These are phyloP conservation scores for Misgurnus anguillicaudatus DNA, from an alignment of 2,113 vertebrate species.

Conservation along the genomic window DNA sequence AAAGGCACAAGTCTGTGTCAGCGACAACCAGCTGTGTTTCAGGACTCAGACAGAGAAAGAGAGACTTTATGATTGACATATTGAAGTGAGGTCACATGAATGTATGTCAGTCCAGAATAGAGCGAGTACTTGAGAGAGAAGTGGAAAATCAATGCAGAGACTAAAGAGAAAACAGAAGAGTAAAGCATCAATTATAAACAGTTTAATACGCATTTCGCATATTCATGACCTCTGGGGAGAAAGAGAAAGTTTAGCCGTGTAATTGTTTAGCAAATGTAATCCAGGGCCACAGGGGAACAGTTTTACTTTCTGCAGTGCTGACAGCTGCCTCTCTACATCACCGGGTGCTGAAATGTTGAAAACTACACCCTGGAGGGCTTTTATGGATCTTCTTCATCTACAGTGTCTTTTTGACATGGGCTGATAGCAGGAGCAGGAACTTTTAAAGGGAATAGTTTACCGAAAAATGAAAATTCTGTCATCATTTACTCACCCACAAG, in stretches of 20 bases:
- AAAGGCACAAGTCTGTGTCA: slow-evolving; percentile 14
- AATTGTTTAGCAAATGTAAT: slow-evolving; percentile 41
- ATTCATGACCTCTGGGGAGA: slow-evolving; percentile 27
- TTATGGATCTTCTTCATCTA: slow-evolving; percentile 31
- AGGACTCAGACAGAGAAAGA: slow-evolving; percentile 43
- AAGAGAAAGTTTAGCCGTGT: slow-evolving; percentile 25
- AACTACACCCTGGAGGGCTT: slow-evolving; percentile 26
- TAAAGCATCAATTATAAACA: slow-evolving; percentile 8
- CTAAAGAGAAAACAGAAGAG: background rate
- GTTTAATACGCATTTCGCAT: slow-evolving; percentile 19
- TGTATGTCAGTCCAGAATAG: slow-evolving; percentile 17
- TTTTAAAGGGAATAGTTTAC: background rate
- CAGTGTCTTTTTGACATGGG: slow-evolving; percentile 12
- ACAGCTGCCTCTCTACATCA: slow-evolving; percentile 46
- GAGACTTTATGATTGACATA: slow-evolving; percentile 15
- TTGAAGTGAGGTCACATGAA: slow-evolving; percentile 22
- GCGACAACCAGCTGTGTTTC: slow-evolving; percentile 38
- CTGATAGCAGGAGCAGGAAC: background rate
- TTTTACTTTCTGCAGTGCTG: slow-evolving; percentile 2
- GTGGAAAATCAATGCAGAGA: slow-evolving; percentile 13
- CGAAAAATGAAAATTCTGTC: too few species aligned
- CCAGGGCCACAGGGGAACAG: slow-evolving; percentile 19
- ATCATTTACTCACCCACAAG: too few species aligned
- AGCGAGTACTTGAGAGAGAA: slow-evolving; percentile 5
- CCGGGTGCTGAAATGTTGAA: slow-evolving; percentile 12